These are phyloP conservation scores for Pseudopodoces humilis DNA, from an alignment of 2,113 vertebrate species.

Conservation along the genomic window DNA sequence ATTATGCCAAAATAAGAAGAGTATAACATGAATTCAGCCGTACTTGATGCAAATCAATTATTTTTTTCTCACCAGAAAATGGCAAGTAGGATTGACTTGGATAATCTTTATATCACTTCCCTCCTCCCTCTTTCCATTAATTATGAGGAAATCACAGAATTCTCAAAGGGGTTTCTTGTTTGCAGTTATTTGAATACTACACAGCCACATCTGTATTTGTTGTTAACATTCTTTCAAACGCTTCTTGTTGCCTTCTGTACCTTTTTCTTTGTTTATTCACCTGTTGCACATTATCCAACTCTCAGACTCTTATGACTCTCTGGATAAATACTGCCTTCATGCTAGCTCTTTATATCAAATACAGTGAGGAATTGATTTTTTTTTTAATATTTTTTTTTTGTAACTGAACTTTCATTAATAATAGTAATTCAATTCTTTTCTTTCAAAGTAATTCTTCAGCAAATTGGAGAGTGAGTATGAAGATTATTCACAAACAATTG, in stretches of 20 bases:
- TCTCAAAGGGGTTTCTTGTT: not conserved
- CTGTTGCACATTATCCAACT: not conserved
- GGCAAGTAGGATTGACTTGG: not conserved
- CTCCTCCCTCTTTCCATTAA: not conserved
- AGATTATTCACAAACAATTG: slow-evolving; percentile 54
- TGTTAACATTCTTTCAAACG: not conserved
- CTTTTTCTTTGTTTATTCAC: slow-evolving; percentile 16
- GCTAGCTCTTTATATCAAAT: not conserved
- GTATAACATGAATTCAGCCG: not conserved
- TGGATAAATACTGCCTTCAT: not conserved
- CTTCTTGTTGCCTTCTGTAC: not conserved
- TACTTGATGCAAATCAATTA: not conserved
- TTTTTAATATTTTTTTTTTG: not conserved
- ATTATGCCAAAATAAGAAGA: not conserved
- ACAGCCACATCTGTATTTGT: not conserved
- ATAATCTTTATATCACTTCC: not conserved
- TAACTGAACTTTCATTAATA: slow-evolving; percentile 47
- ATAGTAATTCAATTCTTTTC: slow-evolving; percentile 37
- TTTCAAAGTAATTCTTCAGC: slow-evolving; percentile 53
- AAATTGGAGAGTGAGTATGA: slow-evolving; percentile 36
- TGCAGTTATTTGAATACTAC: not conserved
- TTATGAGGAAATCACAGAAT: not conserved
- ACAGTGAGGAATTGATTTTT: not conserved
- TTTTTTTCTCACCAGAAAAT: not conserved
- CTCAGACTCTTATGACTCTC: not conserved